phyloP scores from a whole-genome alignment of 2,113 vertebrate genomes.

The Trinectes maculatus region DNA sequence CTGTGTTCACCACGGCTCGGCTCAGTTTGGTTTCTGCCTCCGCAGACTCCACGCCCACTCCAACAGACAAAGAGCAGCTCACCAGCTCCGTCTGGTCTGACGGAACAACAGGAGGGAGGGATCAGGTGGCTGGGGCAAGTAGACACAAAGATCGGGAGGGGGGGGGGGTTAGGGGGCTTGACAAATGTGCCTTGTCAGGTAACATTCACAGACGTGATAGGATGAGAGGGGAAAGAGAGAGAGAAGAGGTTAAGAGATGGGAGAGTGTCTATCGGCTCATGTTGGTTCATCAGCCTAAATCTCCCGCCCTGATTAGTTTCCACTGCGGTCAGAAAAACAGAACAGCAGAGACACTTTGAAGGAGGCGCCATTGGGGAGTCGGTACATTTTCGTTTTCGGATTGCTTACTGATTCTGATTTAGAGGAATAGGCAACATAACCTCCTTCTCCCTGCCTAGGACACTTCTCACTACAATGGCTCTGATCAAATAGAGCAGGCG shows the following conservation, averaged over 20 bases:
- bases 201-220: slow-evolving; percentile 64
- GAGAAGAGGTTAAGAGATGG: slow-evolving; percentile 30
- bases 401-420: slow-evolving; percentile 36
- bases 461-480: slow-evolving; percentile 11
- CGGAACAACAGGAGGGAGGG: slow-evolving; percentile 49
- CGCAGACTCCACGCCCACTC: slow-evolving; percentile 23
- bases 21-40: slow-evolving; percentile 50
- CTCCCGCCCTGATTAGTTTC: slow-evolving; percentile 52
- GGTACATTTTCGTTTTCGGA: slow-evolving; percentile 27
- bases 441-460: slow-evolving; percentile 21
- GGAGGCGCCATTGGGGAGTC: slow-evolving; percentile 16
- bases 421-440: slow-evolving; percentile 43
- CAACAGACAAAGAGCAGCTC: slow-evolving; percentile 13
- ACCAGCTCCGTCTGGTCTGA: slow-evolving; percentile 40
- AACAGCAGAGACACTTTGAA: slow-evolving; percentile 20
- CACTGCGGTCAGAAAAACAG: slow-evolving; percentile 28
- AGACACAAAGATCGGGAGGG: slow-evolving; percentile 28
- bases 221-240: slow-evolving; percentile 42
- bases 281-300: slow-evolving; percentile 63
- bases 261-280: slow-evolving; percentile 57
- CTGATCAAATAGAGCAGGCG: slow-evolving; percentile 37
- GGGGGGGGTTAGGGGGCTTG: too few species aligned
- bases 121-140: slow-evolving; percentile 70
- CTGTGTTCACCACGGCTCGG: slow-evolving; percentile 56
- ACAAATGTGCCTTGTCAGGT: slow-evolving; percentile 77